These are phyloP conservation scores for Lepidocyrtoides sp. DNA, from an alignment of 2,888 invertebrate genomes.

Conservation along the genomic window DNA sequence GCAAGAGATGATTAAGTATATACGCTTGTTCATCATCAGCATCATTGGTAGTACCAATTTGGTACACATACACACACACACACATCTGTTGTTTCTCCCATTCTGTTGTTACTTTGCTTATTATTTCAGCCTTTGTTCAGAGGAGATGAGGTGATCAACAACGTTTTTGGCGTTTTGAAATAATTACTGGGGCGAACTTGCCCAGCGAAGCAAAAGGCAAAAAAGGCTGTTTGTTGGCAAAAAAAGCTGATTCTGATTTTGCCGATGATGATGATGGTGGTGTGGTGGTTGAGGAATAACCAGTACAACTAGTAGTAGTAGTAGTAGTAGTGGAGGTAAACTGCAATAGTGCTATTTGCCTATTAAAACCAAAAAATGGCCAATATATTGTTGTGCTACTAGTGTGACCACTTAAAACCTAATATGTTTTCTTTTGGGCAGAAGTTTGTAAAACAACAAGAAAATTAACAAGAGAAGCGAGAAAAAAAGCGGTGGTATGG, in stretches of 20 bases:
- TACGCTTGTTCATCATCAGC: conserved; percentile 12
- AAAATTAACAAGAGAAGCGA: conserved; percentile 8
- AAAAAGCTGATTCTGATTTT: conserved; percentile 42
- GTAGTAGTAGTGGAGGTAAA: not conserved
- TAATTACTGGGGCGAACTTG: conserved; percentile 77
- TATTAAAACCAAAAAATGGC: not conserved
- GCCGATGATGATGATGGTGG: not conserved
- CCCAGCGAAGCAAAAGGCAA: conserved; percentile 58
- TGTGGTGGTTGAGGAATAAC: conserved; percentile 47
- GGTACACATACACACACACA: not conserved
- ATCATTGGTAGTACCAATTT: not conserved
- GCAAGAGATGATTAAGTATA: conserved; percentile 35
- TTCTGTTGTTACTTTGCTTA: not conserved
- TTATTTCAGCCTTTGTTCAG: no score
- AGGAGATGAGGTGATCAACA: not conserved
- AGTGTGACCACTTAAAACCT: conserved; percentile 66
- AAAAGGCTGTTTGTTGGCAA: conserved; percentile 49
- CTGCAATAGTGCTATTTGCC: not conserved
- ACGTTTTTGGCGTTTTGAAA: conserved; percentile 34
- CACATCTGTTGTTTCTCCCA: conserved; percentile 32
- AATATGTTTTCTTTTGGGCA: conserved; percentile 45
- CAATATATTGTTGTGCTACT: conserved; percentile 1
- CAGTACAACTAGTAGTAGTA: conserved; percentile 58
- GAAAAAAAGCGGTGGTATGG: not conserved
- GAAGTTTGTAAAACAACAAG: conserved; percentile 41